Conservation (phyloP, 2,797 vertebrate species). For the Thunnus albacares region DNA sequence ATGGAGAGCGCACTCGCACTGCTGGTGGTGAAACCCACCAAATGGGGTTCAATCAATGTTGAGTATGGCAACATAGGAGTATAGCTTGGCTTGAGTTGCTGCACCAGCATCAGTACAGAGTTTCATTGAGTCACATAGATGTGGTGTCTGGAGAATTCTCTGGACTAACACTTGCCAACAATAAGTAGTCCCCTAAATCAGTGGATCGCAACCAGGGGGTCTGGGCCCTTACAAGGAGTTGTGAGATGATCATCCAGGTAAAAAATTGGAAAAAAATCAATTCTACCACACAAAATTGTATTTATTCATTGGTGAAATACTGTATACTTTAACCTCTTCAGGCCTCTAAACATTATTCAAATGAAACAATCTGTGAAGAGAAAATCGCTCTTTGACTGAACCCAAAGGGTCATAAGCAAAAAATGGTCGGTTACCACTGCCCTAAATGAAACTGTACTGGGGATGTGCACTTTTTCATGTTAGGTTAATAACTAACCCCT, state of each 20-base stretch:
- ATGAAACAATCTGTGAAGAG: neutral
- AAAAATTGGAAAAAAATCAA: no score
- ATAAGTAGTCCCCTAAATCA: no score
- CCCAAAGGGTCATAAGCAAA: neutral
- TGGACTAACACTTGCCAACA: neutral
- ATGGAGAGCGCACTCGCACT: neutral
- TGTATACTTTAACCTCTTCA: neutral
- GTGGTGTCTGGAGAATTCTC: neutral
- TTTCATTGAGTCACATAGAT: neutral
- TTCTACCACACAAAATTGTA: neutral
- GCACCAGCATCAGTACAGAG: no score
- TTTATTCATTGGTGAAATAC: neutral
- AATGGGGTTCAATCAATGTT: neutral
- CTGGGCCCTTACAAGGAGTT: no score
- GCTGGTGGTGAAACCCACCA: neutral
- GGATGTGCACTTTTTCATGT: neutral
- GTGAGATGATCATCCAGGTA: neutral
- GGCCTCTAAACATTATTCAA: neutral
- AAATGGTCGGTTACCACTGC: neutral
- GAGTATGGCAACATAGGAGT: neutral
- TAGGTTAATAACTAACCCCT: no score
- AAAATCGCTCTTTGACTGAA: neutral
- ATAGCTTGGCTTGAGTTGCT: no score
- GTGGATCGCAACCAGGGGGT: no score
- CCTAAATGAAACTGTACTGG: neutral